Conservation (phyloP, 2,113 vertebrate species). For the Gopherus evgoodei region DNA sequence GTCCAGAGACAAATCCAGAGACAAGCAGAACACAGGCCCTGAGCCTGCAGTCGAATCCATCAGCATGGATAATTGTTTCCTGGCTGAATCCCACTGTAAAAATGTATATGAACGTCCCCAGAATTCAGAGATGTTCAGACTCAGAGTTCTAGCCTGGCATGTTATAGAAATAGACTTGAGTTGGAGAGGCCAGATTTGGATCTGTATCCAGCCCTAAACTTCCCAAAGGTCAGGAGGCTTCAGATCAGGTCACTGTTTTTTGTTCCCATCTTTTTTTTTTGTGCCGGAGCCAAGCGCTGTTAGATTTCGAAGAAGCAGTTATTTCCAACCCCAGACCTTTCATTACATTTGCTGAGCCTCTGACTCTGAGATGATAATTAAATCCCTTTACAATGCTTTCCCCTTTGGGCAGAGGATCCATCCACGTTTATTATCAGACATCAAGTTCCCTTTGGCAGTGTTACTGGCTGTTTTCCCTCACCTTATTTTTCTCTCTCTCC, state of each 20-base stretch:
- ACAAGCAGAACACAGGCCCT: not conserved
- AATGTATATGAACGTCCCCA: not conserved
- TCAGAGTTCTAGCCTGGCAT: not conserved
- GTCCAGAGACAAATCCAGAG: not conserved
- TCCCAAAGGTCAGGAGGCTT: conserved; percentile 8
- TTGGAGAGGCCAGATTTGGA: conserved; percentile 8
- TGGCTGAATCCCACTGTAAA: not conserved
- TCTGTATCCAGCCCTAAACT: not conserved
- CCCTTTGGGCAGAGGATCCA: not conserved
- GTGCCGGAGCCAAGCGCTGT: conserved; percentile 5
- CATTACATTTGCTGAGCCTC: conserved; percentile 31
- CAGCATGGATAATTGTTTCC: conserved; percentile 1
- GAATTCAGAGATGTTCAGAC: not conserved
- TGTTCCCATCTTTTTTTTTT: not conserved
- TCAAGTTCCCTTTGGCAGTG: not conserved
- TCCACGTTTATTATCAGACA: not conserved
- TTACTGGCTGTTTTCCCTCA: not conserved
- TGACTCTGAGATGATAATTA: conserved; percentile 18
- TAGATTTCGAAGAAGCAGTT: no score
- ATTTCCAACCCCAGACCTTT: conserved; percentile 28
- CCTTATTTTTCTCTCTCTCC: not conserved
- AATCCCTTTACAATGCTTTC: not conserved
- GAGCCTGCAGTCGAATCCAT: conserved; percentile 4
- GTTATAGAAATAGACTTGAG: conserved; percentile 18
- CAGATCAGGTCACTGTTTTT: not conserved